Conservation (phyloP, 2,888 invertebrate genomes). For the Stenodera caucasica region DNA sequence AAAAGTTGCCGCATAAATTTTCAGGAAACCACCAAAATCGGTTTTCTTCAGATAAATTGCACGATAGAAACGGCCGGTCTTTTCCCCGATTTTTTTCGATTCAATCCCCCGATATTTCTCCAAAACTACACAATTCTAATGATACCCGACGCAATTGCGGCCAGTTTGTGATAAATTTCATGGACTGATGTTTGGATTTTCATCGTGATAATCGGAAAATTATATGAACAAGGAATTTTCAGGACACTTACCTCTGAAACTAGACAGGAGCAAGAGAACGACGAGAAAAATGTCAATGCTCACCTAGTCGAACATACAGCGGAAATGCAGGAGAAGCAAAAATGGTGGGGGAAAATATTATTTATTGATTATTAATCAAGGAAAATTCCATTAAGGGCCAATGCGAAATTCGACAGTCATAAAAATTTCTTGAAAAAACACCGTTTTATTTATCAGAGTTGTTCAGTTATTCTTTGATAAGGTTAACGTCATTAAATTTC, state of each 20-base stretch:
- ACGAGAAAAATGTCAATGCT: slow-evolving; percentile 48
- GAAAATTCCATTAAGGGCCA: not conserved
- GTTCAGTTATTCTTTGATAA: too few relatives aligned
- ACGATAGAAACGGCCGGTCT: not conserved
- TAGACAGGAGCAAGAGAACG: slow-evolving; percentile 42
- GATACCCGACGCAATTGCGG: not conserved
- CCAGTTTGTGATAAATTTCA: slow-evolving; percentile 14
- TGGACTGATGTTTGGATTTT: slow-evolving; percentile 7
- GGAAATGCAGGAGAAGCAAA: slow-evolving; percentile 47
- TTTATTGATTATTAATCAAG: slow-evolving; percentile 43
- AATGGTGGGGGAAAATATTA: slow-evolving; percentile 9
- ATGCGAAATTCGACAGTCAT: not conserved
- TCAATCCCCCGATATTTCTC: not conserved
- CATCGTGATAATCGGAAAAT: slow-evolving; percentile 14
- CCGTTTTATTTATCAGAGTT: too few relatives aligned
- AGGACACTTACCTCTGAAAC: slow-evolving; percentile 39
- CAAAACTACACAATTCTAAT: slow-evolving; percentile 12
- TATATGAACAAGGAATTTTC: slow-evolving; percentile 23
- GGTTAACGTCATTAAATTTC: too few relatives aligned
- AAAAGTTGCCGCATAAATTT: too few relatives aligned
- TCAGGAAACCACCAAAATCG: too few relatives aligned
- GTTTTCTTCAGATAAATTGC: too few relatives aligned
- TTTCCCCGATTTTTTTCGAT: not conserved
- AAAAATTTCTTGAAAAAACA: not conserved
- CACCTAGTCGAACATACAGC: slow-evolving; percentile 43